Evolutionary conservation across 2,113 vertebrate genomes (phyloP).

Genomic region (Archilochus colubris): DNA sequence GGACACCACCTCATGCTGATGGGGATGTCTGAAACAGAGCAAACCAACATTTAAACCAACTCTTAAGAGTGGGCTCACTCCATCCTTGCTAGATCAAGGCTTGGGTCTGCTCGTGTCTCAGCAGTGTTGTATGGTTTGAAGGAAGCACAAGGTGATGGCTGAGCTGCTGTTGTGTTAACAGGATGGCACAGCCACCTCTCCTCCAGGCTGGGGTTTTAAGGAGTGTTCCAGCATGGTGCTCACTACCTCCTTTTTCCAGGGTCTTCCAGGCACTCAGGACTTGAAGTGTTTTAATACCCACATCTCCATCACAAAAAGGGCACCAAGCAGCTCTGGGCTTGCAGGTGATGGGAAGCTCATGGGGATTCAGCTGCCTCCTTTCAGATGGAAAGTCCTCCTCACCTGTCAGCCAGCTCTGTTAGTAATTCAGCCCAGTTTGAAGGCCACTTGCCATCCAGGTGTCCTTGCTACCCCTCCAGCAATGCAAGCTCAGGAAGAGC

Average conservation of each 20-base stretch:
- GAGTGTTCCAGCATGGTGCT: background rate
- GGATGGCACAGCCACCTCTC: background rate
- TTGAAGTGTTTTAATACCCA: background rate
- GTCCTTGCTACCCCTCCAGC: background rate
- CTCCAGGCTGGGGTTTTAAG: background rate
- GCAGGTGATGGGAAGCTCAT: background rate
- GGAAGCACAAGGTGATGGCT: background rate
- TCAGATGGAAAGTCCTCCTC: background rate
- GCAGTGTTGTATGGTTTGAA: accelerated
- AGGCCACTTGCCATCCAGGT: background rate
- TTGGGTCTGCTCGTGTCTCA: accelerated
- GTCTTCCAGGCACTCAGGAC: background rate
- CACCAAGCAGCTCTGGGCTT: background rate
- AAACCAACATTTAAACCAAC: background rate
- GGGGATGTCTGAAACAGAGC: background rate
- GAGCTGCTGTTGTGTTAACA: background rate
- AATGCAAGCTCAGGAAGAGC: background rate
- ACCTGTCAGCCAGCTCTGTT: background rate
- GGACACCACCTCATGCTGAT: background rate
- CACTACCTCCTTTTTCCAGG: background rate
- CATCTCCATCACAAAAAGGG: background rate
- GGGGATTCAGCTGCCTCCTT: background rate
- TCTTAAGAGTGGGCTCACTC: background rate
- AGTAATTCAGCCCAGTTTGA: background rate
- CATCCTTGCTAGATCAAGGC: accelerated